A percentile compares a stretch with the other conserved stretches of the same genome.
Evolutionary conservation across 2,888 invertebrate species (phyloP).

Genomic region (Myathropa florea): DNA sequence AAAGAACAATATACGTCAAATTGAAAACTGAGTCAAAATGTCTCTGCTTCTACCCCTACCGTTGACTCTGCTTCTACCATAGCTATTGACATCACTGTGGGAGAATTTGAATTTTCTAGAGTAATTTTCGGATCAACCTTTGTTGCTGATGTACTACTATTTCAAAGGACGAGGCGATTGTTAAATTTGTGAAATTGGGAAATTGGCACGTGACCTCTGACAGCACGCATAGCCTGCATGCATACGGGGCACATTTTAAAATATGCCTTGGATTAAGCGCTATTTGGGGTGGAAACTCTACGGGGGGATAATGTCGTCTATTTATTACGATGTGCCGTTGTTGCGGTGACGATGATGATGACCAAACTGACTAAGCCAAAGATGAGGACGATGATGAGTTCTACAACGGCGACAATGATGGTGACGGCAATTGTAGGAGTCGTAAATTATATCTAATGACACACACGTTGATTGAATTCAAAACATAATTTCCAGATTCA

Average conservation of each 20-base stretch:
- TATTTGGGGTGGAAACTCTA: constrained; percentile 62
- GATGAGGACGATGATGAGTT: constrained; percentile 14
- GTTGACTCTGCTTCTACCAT: not conserved
- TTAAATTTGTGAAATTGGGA: constrained; percentile 70
- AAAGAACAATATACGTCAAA: constrained; percentile 68
- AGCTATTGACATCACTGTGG: constrained; percentile 24
- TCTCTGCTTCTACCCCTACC: constrained; percentile 5
- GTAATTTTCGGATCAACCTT: constrained; percentile 69
- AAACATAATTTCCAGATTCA: constrained; percentile 72
- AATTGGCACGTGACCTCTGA: constrained; percentile 71
- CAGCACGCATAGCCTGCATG: constrained; percentile 69
- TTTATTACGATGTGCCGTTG: constrained; percentile 45
- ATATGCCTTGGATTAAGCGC: constrained; percentile 68
- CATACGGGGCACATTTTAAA: constrained; percentile 69
- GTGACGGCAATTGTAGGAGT: constrained; percentile 69
- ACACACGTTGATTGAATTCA: constrained; percentile 74
- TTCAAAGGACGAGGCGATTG: constrained; percentile 64
- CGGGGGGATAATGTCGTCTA: constrained; percentile 64
- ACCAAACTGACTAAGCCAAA: constrained; percentile 42
- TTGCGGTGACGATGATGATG: constrained; percentile 59
- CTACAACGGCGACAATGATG: constrained; percentile 44
- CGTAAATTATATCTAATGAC: constrained; percentile 73
- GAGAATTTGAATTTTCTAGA: constrained; percentile 67
- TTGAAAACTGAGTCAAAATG: constrained; percentile 64
- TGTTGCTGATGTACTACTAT: constrained; percentile 68